These are phyloP conservation scores for Eurosta solidaginis DNA, from an alignment of 1,140 invertebrate genomes.

Conservation along the genomic window DNA sequence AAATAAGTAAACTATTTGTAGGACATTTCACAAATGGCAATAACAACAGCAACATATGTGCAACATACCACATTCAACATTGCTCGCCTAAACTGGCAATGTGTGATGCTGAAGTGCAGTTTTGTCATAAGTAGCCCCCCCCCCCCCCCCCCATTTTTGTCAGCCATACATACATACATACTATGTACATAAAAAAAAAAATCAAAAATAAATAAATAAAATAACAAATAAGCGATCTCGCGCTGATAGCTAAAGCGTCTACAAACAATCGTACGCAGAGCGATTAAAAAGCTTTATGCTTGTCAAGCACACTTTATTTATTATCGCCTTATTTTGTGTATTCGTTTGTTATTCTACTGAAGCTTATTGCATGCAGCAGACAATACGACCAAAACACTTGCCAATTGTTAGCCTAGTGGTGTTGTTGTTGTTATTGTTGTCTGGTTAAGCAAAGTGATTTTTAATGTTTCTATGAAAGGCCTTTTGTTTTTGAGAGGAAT, in stretches of 20 bases:
- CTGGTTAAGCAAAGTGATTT: not conserved
- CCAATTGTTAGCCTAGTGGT: too few species aligned
- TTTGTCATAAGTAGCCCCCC: too few species aligned
- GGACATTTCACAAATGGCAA: not conserved
- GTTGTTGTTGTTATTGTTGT: not conserved
- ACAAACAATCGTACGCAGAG: not conserved
- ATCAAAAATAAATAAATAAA: constrained; percentile 20
- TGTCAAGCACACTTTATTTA: constrained; percentile 12
- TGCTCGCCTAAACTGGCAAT: too few species aligned
- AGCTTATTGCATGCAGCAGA: not conserved
- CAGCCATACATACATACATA: too few species aligned
- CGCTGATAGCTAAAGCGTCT: not conserved
- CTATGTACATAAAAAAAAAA: not conserved
- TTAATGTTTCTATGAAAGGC: not conserved
- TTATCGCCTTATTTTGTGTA: constrained; percentile 19
- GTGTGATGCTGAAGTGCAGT: too few species aligned
- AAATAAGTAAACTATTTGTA: not conserved
- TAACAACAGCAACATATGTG: constrained; percentile 7
- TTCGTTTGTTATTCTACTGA: not conserved
- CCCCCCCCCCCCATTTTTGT: too few species aligned
- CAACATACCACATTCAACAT: constrained; percentile 8
- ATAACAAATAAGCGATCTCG: not conserved
- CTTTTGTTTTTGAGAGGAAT: not conserved
- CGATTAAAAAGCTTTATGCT: constrained; percentile 21
- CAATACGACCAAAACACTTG: not conserved